Percentiles rank a stretch among this genome's conserved stretches.
phyloP scores from a whole-genome alignment of 2,888 invertebrate genomes.

The Pyrgus malvae region DNA sequence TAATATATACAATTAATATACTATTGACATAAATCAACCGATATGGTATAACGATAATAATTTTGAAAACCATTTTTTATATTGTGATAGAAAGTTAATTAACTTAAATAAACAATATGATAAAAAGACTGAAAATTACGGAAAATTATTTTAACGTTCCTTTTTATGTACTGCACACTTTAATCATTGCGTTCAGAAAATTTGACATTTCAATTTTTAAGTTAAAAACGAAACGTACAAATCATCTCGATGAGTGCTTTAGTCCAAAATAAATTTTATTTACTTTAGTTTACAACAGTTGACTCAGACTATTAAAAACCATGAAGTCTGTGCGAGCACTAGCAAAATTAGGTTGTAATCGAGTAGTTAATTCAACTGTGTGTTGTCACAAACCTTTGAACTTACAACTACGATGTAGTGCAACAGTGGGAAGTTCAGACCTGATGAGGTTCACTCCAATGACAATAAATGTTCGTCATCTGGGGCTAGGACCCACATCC shows the following conservation, averaged over 20 bases:
- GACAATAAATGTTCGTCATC: conserved; percentile 49
- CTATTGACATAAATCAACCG: too few relatives aligned
- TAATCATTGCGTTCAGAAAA: too few relatives aligned
- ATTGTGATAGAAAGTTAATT: too few relatives aligned
- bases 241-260: conserved; percentile 11
- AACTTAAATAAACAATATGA: too few relatives aligned
- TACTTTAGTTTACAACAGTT: conserved; percentile 31
- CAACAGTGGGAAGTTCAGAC: conserved; percentile 48
- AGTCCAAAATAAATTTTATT: conserved; percentile 12
- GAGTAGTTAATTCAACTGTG: conserved; percentile 41
- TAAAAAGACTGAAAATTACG: too few relatives aligned
- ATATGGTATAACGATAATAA: too few relatives aligned
- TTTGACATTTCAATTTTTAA: conserved; percentile 34
- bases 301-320: conserved; percentile 35
- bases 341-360: conserved; percentile 45
- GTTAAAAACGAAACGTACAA: conserved; percentile 18
- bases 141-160: too few relatives aligned
- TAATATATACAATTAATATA: too few relatives aligned
- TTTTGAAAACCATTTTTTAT: too few relatives aligned
- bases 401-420: conserved; percentile 60
- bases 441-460: conserved; percentile 48
- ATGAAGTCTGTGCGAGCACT: conserved; percentile 60
- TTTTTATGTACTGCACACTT: background rate
- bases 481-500: conserved; percentile 71
- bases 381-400: conserved; percentile 48